Evolutionary conservation across 2,797 vertebrate species (phyloP).

Genomic region (Glossophaga mutica): DNA sequence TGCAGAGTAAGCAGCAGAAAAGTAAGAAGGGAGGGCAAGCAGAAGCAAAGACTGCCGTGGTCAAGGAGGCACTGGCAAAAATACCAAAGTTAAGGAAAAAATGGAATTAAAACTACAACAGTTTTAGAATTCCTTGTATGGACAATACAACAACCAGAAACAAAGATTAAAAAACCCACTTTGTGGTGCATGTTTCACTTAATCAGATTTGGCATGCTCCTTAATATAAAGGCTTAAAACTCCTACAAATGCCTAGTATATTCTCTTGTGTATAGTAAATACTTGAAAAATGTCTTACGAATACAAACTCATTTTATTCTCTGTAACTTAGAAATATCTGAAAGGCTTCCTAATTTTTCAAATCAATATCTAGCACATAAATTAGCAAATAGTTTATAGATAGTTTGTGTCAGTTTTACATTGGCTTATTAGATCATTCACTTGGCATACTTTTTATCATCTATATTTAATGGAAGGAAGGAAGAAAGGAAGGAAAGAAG

Average conservation of each 20-base stretch:
- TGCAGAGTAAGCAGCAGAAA: conserved; percentile 7
- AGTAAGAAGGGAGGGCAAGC: neutral
- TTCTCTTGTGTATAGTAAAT: neutral
- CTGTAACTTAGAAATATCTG: neutral
- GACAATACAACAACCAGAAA: neutral
- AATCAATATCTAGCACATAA: neutral
- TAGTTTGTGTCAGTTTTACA: neutral
- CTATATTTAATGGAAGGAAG: neutral
- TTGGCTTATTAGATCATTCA: neutral
- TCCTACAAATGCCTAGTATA: neutral
- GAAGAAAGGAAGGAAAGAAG: neutral
- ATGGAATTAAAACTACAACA: neutral
- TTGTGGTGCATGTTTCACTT: neutral
- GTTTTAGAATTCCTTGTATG: neutral
- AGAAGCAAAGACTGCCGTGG: neutral
- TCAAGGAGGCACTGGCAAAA: neutral
- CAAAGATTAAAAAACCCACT: neutral
- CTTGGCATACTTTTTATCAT: neutral
- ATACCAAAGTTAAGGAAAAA: neutral
- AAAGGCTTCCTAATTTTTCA: neutral
- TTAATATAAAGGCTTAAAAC: conserved; percentile 17
- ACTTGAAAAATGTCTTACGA: neutral
- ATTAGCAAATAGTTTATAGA: conserved; percentile 4
- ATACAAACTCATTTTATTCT: conserved; percentile 13
- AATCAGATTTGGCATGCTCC: neutral